Conservation (phyloP, 2,113 vertebrate species). For the Axis porcinus region DNA sequence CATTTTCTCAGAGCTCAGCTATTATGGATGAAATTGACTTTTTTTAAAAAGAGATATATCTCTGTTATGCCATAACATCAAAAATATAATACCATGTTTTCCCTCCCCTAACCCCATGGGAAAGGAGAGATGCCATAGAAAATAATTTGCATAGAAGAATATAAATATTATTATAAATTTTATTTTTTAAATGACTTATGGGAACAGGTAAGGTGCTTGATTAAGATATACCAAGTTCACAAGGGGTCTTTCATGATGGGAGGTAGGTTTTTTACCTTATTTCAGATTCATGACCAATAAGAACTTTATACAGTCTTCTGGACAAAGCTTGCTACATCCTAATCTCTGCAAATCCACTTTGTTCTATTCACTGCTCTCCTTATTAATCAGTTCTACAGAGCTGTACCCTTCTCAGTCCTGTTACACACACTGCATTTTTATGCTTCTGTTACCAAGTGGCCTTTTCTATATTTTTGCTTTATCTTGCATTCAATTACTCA, state of each 20-base stretch:
- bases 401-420: constrained; percentile 61
- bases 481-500: constrained; percentile 76
- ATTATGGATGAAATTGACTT: neutral
- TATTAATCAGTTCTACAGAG: constrained; percentile 80
- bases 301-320: constrained; percentile 77
- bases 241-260: constrained; percentile 57
- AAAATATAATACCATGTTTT: neutral
- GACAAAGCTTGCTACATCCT: constrained; percentile 77
- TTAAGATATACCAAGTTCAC: constrained; percentile 62
- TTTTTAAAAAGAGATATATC: neutral
- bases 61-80: neutral
- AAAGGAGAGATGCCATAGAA: neutral
- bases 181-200: constrained; percentile 42
- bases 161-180: constrained; percentile 35
- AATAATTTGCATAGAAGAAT: neutral
- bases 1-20: constrained; percentile 41
- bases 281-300: constrained; percentile 78
- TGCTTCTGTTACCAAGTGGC: constrained; percentile 70
- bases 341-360: constrained; percentile 83
- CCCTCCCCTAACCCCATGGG: accelerated
- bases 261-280: constrained; percentile 68
- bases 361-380: constrained; percentile 71
- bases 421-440: constrained; percentile 77
- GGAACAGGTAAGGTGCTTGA: constrained; percentile 32
- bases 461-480: constrained; percentile 78